A percentile compares a stretch with the other conserved stretches of the same genome.
Conservation (phyloP, 64 coral and sea anemone genomes). For the Dendronephthya gigantea region DNA sequence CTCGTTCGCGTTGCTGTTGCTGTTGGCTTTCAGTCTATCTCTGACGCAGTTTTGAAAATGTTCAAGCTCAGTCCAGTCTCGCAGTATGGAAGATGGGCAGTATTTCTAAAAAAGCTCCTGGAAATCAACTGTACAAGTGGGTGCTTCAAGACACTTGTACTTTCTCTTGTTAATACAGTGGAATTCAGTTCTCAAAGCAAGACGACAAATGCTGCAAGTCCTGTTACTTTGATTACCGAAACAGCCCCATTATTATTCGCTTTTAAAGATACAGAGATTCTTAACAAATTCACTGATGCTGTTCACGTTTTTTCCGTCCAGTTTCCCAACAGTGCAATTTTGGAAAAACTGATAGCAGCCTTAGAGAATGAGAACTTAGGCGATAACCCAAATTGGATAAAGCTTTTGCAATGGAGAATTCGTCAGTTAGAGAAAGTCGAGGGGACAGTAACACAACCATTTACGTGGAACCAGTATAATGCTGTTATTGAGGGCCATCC, state of each 20-base stretch:
- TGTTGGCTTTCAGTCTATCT: background rate
- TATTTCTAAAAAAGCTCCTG: background rate
- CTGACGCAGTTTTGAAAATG: background rate
- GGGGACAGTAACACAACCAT: background rate
- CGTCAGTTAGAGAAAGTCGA: background rate
- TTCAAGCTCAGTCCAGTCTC: background rate
- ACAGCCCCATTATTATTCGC: background rate
- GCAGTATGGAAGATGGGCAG: background rate
- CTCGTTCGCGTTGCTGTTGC: background rate
- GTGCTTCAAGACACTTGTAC: background rate
- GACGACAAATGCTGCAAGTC: background rate
- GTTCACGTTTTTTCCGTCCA: background rate
- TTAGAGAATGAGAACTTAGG: background rate
- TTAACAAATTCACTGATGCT: background rate
- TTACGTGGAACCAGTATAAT: background rate
- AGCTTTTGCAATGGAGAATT: background rate
- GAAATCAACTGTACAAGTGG: background rate
- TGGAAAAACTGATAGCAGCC: background rate
- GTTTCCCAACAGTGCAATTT: background rate
- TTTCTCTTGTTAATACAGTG: background rate
- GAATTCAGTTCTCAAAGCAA: background rate
- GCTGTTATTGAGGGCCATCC: slow-evolving; percentile 23
- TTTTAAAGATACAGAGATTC: background rate
- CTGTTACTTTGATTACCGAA: background rate
- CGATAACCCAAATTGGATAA: background rate